Conservation (phyloP, 2,888 invertebrate genomes). For the Eumacrocentrus americanus region DNA sequence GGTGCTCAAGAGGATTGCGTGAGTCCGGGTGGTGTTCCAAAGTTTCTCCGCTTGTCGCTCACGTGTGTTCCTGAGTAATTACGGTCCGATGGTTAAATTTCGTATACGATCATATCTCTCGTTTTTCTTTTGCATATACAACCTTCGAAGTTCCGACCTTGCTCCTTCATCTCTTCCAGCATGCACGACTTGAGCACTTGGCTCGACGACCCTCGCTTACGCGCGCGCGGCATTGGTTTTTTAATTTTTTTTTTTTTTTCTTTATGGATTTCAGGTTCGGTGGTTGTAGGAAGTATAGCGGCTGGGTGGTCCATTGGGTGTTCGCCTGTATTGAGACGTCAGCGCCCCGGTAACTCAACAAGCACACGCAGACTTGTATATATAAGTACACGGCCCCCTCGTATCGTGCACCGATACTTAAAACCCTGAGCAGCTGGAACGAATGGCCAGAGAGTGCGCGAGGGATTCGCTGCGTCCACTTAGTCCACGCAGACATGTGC, state of each 20-base stretch:
- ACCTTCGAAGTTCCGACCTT: background rate
- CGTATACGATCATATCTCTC: background rate
- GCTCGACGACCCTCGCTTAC: background rate
- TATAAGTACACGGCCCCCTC: background rate
- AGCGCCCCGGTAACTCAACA: background rate
- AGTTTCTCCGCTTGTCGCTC: no score
- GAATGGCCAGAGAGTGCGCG: no score
- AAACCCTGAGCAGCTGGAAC: background rate
- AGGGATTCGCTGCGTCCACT: background rate
- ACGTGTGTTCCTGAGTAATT: background rate
- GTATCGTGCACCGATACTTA: background rate
- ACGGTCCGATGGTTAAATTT: background rate
- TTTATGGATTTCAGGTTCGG: background rate
- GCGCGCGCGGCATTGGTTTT: background rate
- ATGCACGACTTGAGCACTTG: background rate
- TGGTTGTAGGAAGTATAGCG: background rate
- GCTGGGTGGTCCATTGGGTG: background rate
- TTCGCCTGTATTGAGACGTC: background rate
- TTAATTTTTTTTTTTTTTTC: no score
- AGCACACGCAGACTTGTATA: no score
- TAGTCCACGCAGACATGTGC: no score
- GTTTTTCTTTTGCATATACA: background rate
- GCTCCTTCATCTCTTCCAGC: background rate
- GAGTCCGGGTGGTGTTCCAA: no score
- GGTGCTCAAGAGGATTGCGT: background rate